phyloP scores from a whole-genome alignment of 2,797 vertebrate species.

The Schizopygopsis malacanthus region DNA sequence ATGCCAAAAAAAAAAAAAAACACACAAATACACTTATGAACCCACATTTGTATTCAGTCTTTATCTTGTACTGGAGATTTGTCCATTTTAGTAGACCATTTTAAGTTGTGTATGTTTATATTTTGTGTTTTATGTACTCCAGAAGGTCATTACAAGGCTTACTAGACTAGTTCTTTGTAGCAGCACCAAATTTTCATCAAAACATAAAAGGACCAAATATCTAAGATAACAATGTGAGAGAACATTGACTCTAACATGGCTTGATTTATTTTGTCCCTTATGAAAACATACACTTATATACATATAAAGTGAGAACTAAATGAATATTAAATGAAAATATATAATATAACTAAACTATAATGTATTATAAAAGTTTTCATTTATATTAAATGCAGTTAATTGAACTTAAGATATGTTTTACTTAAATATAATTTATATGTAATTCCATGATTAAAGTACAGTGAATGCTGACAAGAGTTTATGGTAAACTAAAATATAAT shows the following conservation, averaged over 20 bases:
- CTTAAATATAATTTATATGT: too few species aligned
- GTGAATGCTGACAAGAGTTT: too few species aligned
- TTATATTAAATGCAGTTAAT: too few species aligned
- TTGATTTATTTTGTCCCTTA: too few species aligned
- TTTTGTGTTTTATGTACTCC: neutral
- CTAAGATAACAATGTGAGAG: neutral
- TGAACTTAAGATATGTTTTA: too few species aligned
- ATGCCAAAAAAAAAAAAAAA: neutral
- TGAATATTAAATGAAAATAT: too few species aligned
- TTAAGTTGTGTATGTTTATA: neutral
- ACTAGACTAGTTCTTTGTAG: neutral
- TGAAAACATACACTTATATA: too few species aligned
- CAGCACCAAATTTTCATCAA: neutral
- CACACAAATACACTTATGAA: neutral
- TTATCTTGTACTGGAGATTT: neutral
- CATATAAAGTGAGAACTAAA: too few species aligned
- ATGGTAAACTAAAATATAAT: too few species aligned
- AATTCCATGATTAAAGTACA: too few species aligned
- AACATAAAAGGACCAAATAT: neutral
- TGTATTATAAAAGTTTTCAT: too few species aligned
- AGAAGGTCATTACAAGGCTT: neutral
- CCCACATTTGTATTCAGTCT: conserved; percentile 7
- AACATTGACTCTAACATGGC: neutral
- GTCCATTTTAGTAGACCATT: neutral
- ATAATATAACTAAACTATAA: too few species aligned